Base-by-base conservation (phyloP, 1,140 invertebrate genomes). In the Drosophila asahinai region DNA sequence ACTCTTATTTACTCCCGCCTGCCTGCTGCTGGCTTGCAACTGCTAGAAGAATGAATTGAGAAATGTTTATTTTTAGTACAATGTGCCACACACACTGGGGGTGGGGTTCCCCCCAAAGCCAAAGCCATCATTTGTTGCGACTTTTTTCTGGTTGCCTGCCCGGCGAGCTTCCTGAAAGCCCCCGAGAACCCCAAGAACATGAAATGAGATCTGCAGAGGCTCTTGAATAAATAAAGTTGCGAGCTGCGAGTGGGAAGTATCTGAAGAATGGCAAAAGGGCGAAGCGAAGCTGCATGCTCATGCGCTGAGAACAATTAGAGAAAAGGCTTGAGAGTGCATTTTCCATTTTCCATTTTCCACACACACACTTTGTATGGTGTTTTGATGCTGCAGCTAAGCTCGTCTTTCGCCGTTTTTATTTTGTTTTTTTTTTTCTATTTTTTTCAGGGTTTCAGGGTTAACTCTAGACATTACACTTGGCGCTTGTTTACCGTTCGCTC, bases 21-120 rank as follows among this genome's bases (percentile, higher is more conserved):
- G 15, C 25, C 25, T 27, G 54, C 14, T 38, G 30, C 0, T 36
- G 51, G 33, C 70, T 59, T 72, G 55, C 52, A 74, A 74, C 52
- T 73, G 68, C 68, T 73, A 27, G 55, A 73, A 74, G 68, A 74
- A 74, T 74, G 71, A 61, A 52, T 74, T 74, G 75, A 55, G 49
- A 77, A 77, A 87, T 87, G 80, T 87, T 86, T 87, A 87, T 87
- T 83, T 87, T 77, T 77, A 72, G 71, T 77, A 83, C 83, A 83
- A 86, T 86, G 83, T 73, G 70, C 55, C 82, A 67, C 74, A 66
- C 58, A 62, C 60, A 67, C 42, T n/a, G n/a, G n/a, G 30, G 8
- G 7, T 33, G 8, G 8, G 8, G 8, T 33, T 9, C 30, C 30
- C 30, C 30, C 36, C 22, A 38, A 22, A n/a, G 36, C 43, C 27